Conservation (phyloP, 2,113 vertebrate species). For the Geococcyx californianus region DNA sequence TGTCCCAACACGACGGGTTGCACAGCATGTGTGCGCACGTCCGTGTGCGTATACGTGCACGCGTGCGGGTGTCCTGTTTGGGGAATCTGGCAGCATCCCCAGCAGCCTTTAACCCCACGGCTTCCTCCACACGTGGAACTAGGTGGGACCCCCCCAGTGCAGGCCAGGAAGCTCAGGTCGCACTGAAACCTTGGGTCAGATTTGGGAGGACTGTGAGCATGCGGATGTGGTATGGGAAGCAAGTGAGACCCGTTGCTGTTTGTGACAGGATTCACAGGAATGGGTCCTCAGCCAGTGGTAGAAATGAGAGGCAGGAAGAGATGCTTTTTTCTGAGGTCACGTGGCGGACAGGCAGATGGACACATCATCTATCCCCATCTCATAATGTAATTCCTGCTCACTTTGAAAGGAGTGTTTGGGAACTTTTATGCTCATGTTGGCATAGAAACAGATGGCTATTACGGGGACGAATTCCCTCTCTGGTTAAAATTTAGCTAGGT, state of each 20-base stretch:
- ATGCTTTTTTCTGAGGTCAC: conserved; percentile 20
- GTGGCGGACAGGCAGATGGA: neutral
- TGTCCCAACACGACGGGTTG: neutral
- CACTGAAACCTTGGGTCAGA: neutral
- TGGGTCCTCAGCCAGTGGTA: neutral
- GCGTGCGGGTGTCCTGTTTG: neutral
- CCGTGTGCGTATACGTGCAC: neutral
- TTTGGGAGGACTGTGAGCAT: neutral
- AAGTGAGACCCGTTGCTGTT: neutral
- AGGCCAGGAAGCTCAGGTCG: neutral
- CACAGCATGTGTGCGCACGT: neutral
- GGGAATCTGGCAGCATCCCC: neutral
- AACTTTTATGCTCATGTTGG: neutral
- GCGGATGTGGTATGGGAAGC: neutral
- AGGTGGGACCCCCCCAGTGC: accelerated
- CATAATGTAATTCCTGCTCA: neutral
- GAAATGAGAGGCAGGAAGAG: conserved; percentile 17
- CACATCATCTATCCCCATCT: neutral
- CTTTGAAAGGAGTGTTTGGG: neutral
- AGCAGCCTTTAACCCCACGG: neutral
- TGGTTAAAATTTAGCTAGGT: neutral
- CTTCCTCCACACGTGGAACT: neutral
- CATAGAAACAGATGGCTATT: neutral
- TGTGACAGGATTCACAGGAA: neutral
- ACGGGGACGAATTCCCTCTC: neutral